Base-by-base conservation (phyloP, 2,797 vertebrate genomes). In the Psittacula echo region DNA sequence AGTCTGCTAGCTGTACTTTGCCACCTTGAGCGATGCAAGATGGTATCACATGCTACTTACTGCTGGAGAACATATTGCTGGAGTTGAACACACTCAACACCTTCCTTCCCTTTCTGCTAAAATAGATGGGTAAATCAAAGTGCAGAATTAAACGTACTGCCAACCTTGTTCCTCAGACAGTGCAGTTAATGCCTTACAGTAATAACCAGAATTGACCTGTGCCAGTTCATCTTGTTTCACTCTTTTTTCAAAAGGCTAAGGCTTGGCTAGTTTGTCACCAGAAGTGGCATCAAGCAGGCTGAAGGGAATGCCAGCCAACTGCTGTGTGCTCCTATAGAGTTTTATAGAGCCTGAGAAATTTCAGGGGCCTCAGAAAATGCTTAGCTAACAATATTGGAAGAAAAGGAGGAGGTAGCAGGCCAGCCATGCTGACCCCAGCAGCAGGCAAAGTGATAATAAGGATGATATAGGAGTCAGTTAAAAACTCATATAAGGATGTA, bases 1-100 rank as follows among this genome's bases (percentile, higher is more conserved):
- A 91, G 89, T 95, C 37, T 79, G 21, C 51, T 30, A 44, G 91
- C 68, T 80, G 13, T 85, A 51, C 53, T 92, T 95, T 74, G 62
- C 85, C 91, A 93, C 87, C 74, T 64, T 29, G 29, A 71, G 61
- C 1, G 0, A 39, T 94, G 78, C 74, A 90, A 92, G 86, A 73
- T 90, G 72, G 41, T 93, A 64, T 82, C 64, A 58, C 56, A n/a
- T 34, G 50, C 34, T 76, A 14, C 84, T 83, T 50, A n/a, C 67
- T 85, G 37, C 51, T 56, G 50, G 77, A 89, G 89, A 92, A 72
- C 76, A 85, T 89, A 74, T 24, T 92, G 84, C 86, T 77, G 82
- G 47, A 67, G 61, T 90, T 61, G 24, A 82, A 65, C 42, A 71
- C 37, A 24, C 41, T 66, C 88, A 89, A 91, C 81, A 50, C 71